A percentile compares a stretch with the other conserved stretches of the same genome.
Evolutionary conservation across 2,888 invertebrate species (phyloP).

Genomic region (Conus canariensis): DNA sequence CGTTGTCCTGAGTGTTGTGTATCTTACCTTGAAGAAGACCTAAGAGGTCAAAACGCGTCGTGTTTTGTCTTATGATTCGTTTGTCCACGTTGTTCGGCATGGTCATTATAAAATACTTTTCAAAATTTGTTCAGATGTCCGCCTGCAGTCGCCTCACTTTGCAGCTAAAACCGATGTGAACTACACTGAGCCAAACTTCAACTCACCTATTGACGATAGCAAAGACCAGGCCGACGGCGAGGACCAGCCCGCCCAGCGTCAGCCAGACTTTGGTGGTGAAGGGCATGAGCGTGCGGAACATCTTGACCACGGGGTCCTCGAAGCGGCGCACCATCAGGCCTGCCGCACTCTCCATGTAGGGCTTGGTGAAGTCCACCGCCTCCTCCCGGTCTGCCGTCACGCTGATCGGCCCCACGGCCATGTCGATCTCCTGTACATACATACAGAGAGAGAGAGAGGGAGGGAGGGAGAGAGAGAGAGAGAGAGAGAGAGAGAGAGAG

Average conservation of each 20-base stretch:
- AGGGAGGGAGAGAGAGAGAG: not conserved
- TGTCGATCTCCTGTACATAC: slow-evolving; percentile 56
- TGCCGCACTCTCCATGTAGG: slow-evolving; percentile 62
- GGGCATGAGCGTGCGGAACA: slow-evolving; percentile 65
- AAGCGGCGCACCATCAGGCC: slow-evolving; percentile 63
- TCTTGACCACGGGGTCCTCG: slow-evolving; percentile 52
- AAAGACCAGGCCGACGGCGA: slow-evolving; percentile 53
- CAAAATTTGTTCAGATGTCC: too few species aligned
- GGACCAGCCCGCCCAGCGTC: slow-evolving; percentile 47
- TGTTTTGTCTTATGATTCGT: too few species aligned
- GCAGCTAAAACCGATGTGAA: too few species aligned
- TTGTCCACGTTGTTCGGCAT: too few species aligned
- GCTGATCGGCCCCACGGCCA: slow-evolving; percentile 63
- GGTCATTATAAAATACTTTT: too few species aligned
- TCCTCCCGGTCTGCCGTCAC: slow-evolving; percentile 55
- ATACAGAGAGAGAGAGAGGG: not conserved
- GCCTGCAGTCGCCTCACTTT: too few species aligned
- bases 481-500: not conserved
- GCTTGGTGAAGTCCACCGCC: slow-evolving; percentile 58
- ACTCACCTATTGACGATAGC: slow-evolving; percentile 51
- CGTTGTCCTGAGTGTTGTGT: too few species aligned
- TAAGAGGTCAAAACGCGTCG: too few species aligned
- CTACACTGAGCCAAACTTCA: too few species aligned
- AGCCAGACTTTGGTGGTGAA: slow-evolving; percentile 60
- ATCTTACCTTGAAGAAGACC: too few species aligned